Conservation (phyloP, 2,888 invertebrate species). For the Agriopis marginaria region DNA sequence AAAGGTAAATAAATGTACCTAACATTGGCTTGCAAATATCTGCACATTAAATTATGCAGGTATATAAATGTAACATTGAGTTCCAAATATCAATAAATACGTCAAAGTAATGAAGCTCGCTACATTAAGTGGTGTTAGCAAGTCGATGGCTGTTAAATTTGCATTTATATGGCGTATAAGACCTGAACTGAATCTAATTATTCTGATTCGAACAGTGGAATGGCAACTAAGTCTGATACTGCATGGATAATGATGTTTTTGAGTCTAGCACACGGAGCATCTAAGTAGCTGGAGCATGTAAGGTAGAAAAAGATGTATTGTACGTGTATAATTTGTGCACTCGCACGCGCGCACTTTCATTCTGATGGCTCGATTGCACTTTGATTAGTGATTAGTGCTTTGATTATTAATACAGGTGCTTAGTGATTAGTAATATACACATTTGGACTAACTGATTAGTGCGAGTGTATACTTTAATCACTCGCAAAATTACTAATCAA, state of each 20-base stretch:
- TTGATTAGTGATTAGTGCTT: no score
- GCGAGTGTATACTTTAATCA: no score
- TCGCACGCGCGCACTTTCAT: no score
- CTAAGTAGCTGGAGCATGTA: background rate
- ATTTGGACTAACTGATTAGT: no score
- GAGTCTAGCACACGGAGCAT: background rate
- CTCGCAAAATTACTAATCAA: no score
- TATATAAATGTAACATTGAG: background rate
- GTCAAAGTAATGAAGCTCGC: conserved; percentile 14
- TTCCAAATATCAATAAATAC: conserved; percentile 14
- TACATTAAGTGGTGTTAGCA: conserved; percentile 25
- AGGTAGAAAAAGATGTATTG: conserved; percentile 9
- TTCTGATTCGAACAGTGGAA: background rate
- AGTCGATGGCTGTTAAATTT: conserved; percentile 31
- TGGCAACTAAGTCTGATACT: conserved; percentile 10
- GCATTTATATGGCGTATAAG: conserved; percentile 32
- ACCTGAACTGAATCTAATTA: conserved; percentile 34
- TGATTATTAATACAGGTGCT: no score
- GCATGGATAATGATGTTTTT: background rate
- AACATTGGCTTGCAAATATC: no score
- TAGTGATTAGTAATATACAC: no score
- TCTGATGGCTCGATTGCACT: no score
- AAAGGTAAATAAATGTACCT: no score
- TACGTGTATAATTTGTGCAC: no score
- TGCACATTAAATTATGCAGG: no score